Percentiles rank a stretch among this genome's conserved stretches.
These are phyloP conservation scores for Eilema depressum DNA, from an alignment of 2,888 invertebrate species.

Conservation along the genomic window DNA sequence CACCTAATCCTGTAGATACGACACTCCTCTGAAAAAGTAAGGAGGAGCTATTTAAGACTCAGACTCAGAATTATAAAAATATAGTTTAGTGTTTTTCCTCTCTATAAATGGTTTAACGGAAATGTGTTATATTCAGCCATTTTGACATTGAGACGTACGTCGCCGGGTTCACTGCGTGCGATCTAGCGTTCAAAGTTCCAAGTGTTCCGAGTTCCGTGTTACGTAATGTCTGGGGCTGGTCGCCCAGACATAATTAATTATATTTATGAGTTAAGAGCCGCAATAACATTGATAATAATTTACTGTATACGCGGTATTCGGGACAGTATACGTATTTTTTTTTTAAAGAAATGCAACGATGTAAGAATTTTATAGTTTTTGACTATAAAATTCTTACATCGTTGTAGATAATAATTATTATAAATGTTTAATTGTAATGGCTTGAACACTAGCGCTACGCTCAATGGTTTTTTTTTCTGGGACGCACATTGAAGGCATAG, in stretches of 20 bases:
- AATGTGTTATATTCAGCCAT: neutral
- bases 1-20: neutral
- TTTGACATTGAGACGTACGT: neutral
- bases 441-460: neutral
- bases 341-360: neutral
- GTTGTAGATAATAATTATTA: too few relatives aligned
- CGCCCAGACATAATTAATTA: neutral
- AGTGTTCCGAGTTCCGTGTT: conserved; percentile 2
- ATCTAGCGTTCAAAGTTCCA: neutral
- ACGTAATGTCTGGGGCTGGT: neutral
- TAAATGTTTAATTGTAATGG: too few relatives aligned
- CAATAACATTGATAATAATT: neutral
- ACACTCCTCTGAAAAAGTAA: neutral
- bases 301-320: neutral
- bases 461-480: neutral
- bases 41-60: neutral
- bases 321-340: neutral
- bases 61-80: neutral
- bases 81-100: neutral
- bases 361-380: neutral
- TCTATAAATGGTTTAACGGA: neutral
- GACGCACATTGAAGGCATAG: neutral
- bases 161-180: neutral
- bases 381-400: too few relatives aligned
- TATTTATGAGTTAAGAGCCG: neutral